These are phyloP conservation scores for Adelges cooleyi DNA, from an alignment of 1,140 invertebrate species.

Conservation along the genomic window DNA sequence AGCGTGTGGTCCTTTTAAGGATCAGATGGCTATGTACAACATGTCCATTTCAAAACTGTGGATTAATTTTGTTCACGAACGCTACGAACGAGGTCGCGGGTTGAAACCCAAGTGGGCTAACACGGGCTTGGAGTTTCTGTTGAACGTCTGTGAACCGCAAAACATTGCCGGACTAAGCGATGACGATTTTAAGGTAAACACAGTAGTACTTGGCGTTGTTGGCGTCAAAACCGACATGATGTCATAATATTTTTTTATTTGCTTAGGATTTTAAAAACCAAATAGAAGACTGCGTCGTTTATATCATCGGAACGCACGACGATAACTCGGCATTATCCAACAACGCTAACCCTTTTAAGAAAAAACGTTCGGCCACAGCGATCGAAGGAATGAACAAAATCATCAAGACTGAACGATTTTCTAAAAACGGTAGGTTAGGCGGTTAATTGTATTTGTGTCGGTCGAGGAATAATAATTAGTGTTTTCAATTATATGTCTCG, in stretches of 20 bases:
- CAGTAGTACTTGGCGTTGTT: background rate
- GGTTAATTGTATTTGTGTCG: background rate
- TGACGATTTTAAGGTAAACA: conserved; percentile 56
- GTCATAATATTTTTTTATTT: background rate
- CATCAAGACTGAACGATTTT: background rate
- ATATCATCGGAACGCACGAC: conserved; percentile 58
- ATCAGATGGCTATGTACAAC: conserved; percentile 42
- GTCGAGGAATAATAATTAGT: too few relatives aligned
- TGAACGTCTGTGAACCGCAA: conserved; percentile 65
- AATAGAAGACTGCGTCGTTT: conserved; percentile 64
- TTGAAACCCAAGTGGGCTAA: conserved; percentile 71
- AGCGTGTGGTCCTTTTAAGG: conserved; percentile 41
- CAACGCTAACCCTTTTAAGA: background rate
- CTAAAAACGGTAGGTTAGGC: background rate
- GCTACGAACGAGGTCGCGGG: conserved; percentile 72
- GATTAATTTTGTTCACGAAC: conserved; percentile 73
- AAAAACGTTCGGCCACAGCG: conserved; percentile 4
- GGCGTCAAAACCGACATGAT: background rate
- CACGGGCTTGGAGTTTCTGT: conserved; percentile 74
- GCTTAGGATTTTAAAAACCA: conserved; percentile 49
- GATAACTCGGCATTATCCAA: conserved; percentile 31
- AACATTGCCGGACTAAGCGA: conserved; percentile 63
- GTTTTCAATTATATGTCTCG: conserved; percentile 9
- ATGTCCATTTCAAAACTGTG: conserved; percentile 69
- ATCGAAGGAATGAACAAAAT: conserved; percentile 14